Evolutionary conservation across 2,888 invertebrate species (phyloP), one percentile per base, ranked within the genome.

Genomic region (Rhagonycha fulva): DNA sequence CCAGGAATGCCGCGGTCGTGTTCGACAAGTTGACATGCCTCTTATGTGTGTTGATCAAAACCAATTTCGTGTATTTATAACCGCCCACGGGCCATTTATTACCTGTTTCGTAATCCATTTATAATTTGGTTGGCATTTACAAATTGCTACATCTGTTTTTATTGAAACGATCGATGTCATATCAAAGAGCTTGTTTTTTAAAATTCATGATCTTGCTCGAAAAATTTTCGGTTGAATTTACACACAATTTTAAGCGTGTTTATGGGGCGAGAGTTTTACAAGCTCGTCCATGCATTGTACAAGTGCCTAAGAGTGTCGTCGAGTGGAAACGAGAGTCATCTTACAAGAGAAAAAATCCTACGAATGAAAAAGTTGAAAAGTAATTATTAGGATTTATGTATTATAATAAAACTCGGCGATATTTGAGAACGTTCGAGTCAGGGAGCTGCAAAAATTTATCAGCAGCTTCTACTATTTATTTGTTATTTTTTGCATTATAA

Each of bases 1-100:
- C 77, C 77, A 77, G 75, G 62, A 75, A 77, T 77, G 71, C 69
- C 74, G 76, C 71, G 71, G 74, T 76, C 73, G 63, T 76, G 76
- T 76, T 68, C 70, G 62, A 77, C 76, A 77, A 71, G 74, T 60
- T 61, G 76, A 77, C 70, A 76, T 73, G 32, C 73, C 76, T 71
- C 71, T 75, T 75, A 72, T 63, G 74, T 73, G 72, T 74, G 76
- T 71, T 76, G 73, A 76, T 73, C 76, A 26, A 72, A 71, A 76
- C 70, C 76, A 14, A 73, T 73, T 74, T 30, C 70, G n/a, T 28
- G 47, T 70, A 70, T 76, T 76, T 73, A 73, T 76, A 76, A 70
- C 76, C 72, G 68, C 76, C 76, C 76, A 76, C 76, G 28, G 62
- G 28, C 68, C 70, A 74, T 74, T 76, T 74, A 74, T 71, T 73